Base-by-base conservation (phyloP, 2,113 vertebrate species). In the Ceyx margarethae region DNA sequence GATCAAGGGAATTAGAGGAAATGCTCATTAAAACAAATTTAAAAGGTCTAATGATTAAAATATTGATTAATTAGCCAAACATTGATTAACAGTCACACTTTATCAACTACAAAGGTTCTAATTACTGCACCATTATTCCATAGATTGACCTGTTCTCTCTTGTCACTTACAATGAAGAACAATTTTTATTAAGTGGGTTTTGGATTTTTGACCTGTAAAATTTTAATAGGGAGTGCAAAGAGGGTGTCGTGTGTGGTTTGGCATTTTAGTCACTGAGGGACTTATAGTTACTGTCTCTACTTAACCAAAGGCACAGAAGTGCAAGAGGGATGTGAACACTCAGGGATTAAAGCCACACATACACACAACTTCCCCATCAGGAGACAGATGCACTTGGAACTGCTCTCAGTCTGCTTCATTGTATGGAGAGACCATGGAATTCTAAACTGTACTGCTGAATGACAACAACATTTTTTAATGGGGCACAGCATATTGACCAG, bases 131-230 rank as follows among this genome's bases (percentile, higher is more conserved):
- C 97, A 98, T 99, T 99, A 98, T 98, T 98, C 98, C 98, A 98
- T 97, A 96, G 98, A 97, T 98, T 98, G 98, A 98, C 99, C 98
- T 98, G 95, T 96, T 99, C 98, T 98, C 97, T 98, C 98, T 98
- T 98, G 98, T 98, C 98, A 98, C 97, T 98, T 98, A 98, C 97
- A 97, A 99, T 99, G 98, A 99, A 99, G 98, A 98, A 98, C 97
- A 98, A 98, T 98, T 99, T 98, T 98, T 98, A 98, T 98, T 98
- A 99, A 99, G 98, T 98, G 98, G 98, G 98, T 98, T 99, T 99
- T 99, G 98, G 98, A 98, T 99, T 99, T 99, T 98, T 99, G 99
- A 99, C 99, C 99, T 99, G 98, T 99, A 98, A 99, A 99, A 99
- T 99, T 99, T 99, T 98, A 99, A 99, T 99, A 98, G 97, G 98